Evolutionary conservation across 2,888 invertebrate species (phyloP).

Genomic region (Syritta pipiens): DNA sequence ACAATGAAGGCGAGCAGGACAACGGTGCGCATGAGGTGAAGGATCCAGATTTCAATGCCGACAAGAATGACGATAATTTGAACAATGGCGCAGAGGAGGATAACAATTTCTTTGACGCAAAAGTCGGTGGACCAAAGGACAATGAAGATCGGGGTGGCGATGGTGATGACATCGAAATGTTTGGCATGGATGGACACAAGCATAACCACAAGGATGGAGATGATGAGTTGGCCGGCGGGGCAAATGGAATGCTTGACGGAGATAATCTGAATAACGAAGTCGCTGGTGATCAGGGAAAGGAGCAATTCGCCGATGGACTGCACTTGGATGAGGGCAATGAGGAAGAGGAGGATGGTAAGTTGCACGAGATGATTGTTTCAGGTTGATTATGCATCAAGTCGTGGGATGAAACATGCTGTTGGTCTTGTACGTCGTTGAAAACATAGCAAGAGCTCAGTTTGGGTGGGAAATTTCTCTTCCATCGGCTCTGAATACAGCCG

Average conservation of each 20-base stretch:
- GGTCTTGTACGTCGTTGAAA: background rate
- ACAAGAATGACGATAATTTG: constrained; percentile 73
- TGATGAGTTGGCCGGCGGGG: constrained; percentile 73
- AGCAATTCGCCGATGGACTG: constrained; percentile 76
- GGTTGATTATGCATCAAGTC: too few relatives aligned
- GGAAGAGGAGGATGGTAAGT: constrained; percentile 80
- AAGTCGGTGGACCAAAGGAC: constrained; percentile 52
- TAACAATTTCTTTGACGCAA: constrained; percentile 75
- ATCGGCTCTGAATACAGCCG: too few relatives aligned
- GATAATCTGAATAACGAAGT: constrained; percentile 80
- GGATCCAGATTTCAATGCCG: constrained; percentile 75
- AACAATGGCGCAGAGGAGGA: constrained; percentile 76
- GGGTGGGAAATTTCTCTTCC: too few relatives aligned
- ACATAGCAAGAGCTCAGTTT: too few relatives aligned
- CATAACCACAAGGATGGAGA: constrained; percentile 69
- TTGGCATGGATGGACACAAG: constrained; percentile 68
- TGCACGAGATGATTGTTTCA: background rate
- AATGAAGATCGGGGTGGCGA: constrained; percentile 71
- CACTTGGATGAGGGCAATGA: constrained; percentile 78
- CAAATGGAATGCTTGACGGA: constrained; percentile 74
- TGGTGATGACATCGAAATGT: constrained; percentile 73
- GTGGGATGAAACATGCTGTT: too few relatives aligned
- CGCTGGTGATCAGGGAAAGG: constrained; percentile 79
- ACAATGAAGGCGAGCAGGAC: constrained; percentile 73
- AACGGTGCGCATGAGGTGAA: constrained; percentile 78